Evolutionary conservation across 2,113 vertebrate species (phyloP).

Genomic region (Limnothrissa miodon): DNA sequence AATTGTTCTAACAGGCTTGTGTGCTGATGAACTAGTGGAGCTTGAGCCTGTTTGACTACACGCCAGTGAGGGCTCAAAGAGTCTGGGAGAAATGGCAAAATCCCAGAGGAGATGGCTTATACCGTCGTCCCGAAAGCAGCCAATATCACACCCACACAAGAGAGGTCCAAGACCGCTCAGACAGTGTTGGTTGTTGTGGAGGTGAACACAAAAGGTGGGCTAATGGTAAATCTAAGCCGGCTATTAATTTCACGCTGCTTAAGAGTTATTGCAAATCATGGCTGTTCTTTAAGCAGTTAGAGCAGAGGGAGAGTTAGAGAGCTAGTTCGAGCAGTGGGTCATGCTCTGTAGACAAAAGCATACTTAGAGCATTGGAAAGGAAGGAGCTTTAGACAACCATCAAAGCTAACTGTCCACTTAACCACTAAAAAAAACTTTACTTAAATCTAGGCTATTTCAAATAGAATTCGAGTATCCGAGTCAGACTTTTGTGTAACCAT

Average conservation of each 20-base stretch:
- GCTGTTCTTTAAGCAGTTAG: background rate
- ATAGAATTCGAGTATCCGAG: background rate
- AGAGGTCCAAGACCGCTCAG: background rate
- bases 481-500: background rate
- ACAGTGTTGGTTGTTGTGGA: background rate
- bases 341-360: background rate
- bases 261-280: background rate
- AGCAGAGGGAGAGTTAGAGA: too few relatives aligned
- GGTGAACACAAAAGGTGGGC: background rate
- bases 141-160: background rate
- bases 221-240: too few relatives aligned
- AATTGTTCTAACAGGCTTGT: background rate
- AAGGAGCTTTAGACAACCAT: background rate
- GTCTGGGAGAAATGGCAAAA: background rate
- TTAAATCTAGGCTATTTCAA: background rate
- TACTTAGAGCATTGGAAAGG: background rate
- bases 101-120: background rate
- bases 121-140: background rate
- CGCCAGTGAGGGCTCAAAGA: background rate
- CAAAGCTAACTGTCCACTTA: background rate
- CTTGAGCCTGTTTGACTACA: background rate
- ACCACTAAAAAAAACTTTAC: background rate
- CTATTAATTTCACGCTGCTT: too few relatives aligned
- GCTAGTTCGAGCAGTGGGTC: background rate
- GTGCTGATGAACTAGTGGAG: background rate